These are phyloP conservation scores for Dynastes hyllus DNA, from an alignment of 2,888 invertebrate species.

Conservation along the genomic window DNA sequence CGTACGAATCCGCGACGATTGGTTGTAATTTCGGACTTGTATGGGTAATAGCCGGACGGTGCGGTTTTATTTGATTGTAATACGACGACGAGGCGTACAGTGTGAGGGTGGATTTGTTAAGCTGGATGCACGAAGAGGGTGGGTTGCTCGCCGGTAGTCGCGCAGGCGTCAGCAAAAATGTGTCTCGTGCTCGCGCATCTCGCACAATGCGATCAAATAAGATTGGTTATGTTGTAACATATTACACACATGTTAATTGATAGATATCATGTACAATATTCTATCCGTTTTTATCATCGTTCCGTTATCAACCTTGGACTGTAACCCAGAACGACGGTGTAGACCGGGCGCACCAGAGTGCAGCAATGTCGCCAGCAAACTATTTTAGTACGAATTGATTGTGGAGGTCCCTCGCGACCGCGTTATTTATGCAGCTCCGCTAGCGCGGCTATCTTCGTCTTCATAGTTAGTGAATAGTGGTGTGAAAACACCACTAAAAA, in stretches of 20 bases:
- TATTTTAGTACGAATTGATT: slow-evolving; percentile 71
- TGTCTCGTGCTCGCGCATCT: slow-evolving; percentile 56
- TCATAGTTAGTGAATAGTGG: slow-evolving; percentile 58
- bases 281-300: slow-evolving; percentile 61
- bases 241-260: slow-evolving; percentile 63
- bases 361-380: slow-evolving; percentile 68
- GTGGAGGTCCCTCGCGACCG: slow-evolving; percentile 60
- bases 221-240: slow-evolving; percentile 66
- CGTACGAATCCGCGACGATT: slow-evolving; percentile 9
- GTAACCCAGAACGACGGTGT: slow-evolving; percentile 66
- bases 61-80: slow-evolving; percentile 23
- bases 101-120: slow-evolving; percentile 39
- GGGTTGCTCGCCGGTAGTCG: slow-evolving; percentile 55
- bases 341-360: slow-evolving; percentile 66
- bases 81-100: slow-evolving; percentile 6
- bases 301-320: slow-evolving; percentile 71
- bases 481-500: slow-evolving; percentile 57
- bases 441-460: slow-evolving; percentile 58
- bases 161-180: slow-evolving; percentile 56
- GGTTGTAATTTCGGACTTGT: slow-evolving; percentile 24
- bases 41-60: slow-evolving; percentile 13
- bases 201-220: slow-evolving; percentile 56
- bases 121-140: slow-evolving; percentile 50
- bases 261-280: slow-evolving; percentile 65
- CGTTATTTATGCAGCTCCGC: slow-evolving; percentile 64